phyloP scores from a whole-genome alignment of 1,140 invertebrate species.

The Uloborus diversus region DNA sequence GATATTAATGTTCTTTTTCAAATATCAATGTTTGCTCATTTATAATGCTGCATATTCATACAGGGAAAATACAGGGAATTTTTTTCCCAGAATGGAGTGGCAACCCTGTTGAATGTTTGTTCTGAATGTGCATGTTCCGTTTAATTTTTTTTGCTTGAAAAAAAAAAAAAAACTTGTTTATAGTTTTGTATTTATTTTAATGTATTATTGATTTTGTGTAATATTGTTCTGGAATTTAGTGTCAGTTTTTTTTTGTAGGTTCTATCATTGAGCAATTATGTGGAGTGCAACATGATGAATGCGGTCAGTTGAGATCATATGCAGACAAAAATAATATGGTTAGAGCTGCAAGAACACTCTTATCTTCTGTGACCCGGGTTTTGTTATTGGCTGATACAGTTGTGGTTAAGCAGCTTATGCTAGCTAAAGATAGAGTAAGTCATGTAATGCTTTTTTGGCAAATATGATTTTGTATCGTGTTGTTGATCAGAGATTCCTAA shows the following conservation, averaged over 20 bases:
- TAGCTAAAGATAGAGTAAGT: constrained; percentile 93
- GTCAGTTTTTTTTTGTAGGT: constrained; percentile 69
- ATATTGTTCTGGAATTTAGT: background rate
- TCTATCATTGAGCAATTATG: constrained; percentile 89
- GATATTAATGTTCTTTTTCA: too few species aligned
- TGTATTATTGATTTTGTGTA: background rate
- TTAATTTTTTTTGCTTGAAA: background rate
- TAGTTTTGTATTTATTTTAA: background rate
- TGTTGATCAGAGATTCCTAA: too few species aligned
- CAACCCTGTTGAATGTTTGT: too few species aligned
- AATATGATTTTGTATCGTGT: background rate
- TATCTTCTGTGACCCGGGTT: constrained; percentile 95
- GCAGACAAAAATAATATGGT: constrained; percentile 72
- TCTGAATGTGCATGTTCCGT: background rate
- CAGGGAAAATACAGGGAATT: too few species aligned
- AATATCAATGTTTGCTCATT: too few species aligned
- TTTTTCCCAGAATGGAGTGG: too few species aligned
- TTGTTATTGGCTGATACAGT: constrained; percentile 96
- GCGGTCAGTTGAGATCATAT: constrained; percentile 50
- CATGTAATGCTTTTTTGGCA: background rate
- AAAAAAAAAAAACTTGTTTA: background rate
- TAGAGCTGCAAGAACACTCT: constrained; percentile 87
- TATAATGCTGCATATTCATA: too few species aligned
- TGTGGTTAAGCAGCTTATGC: constrained; percentile 94
- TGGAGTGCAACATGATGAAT: constrained; percentile 67